Percentiles rank a stretch among this genome's conserved stretches.
phyloP scores from a whole-genome alignment of 2,797 vertebrate genomes.

The Crenuchus spilurus region DNA sequence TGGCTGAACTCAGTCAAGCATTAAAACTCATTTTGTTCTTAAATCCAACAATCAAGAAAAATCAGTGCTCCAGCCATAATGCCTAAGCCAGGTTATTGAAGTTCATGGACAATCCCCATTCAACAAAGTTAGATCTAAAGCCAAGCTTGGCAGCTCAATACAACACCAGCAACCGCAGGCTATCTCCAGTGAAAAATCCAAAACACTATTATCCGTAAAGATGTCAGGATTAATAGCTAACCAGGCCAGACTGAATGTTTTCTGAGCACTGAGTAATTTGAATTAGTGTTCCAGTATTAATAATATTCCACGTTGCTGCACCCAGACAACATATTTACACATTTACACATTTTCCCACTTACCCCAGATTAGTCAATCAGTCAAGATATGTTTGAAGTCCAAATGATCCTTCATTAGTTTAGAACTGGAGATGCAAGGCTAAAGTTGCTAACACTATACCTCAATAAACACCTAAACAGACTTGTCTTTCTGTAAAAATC shows the following conservation, averaged over 20 bases:
- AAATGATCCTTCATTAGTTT: no score
- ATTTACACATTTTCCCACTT: no score
- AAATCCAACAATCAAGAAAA: constrained; percentile 27
- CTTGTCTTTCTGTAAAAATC: no score
- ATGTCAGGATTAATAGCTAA: constrained; percentile 31
- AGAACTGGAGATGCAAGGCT: no score
- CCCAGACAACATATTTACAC: no score
- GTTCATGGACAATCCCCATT: constrained; percentile 11
- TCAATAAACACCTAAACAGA: no score
- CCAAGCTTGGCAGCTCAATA: not conserved
- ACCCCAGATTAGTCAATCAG: no score
- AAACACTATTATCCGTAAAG: constrained; percentile 22
- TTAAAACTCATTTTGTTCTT: constrained; percentile 30
- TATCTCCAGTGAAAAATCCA: constrained; percentile 23
- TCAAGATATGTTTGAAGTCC: no score
- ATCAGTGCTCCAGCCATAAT: constrained; percentile 35
- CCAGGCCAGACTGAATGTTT: constrained; percentile 24
- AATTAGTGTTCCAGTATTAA: no score
- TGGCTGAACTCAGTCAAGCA: constrained; percentile 14
- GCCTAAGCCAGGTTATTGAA: not conserved
- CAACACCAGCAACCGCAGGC: constrained; percentile 15
- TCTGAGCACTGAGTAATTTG: constrained; percentile 12
- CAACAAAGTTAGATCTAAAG: constrained; percentile 25
- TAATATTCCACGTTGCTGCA: no score
- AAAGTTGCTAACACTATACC: no score